Conservation (phyloP, 2,888 invertebrate species). For the Chydorus sphaericus region DNA sequence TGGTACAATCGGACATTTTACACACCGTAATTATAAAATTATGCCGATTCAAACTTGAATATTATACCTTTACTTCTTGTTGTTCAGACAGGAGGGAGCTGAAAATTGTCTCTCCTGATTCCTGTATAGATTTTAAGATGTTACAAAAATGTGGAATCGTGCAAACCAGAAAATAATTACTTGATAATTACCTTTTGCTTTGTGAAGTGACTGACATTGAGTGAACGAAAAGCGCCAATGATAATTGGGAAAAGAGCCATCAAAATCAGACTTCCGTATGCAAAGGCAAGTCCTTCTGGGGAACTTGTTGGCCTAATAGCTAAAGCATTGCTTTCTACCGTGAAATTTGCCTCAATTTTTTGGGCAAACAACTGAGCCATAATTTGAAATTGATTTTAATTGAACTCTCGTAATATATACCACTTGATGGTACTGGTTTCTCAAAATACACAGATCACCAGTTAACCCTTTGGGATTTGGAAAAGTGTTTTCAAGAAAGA, state of each 20-base stretch:
- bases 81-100: too few relatives aligned
- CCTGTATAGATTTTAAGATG: constrained; percentile 34
- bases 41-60: too few relatives aligned
- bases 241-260: constrained; percentile 95
- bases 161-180: not conserved
- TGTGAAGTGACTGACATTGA: too few relatives aligned
- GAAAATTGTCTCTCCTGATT: constrained; percentile 68
- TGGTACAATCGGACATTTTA: too few relatives aligned
- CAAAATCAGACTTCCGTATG: constrained; percentile 81
- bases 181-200: constrained; percentile 76
- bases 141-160: not conserved
- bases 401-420: too few relatives aligned
- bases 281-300: constrained; percentile 85
- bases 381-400: too few relatives aligned
- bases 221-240: constrained; percentile 83
- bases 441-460: too few relatives aligned
- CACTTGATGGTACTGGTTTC: too few relatives aligned
- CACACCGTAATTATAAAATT: too few relatives aligned
- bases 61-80: too few relatives aligned
- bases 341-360: not conserved
- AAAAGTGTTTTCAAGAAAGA: too few relatives aligned
- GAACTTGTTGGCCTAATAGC: constrained; percentile 48
- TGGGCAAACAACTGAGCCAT: not conserved
- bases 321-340: not conserved
- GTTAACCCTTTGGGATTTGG: too few relatives aligned